A percentile compares a stretch with the other conserved stretches of the same genome.
phyloP scores from a whole-genome alignment of 2,797 vertebrate species.

The Hozukius guyotensis region DNA sequence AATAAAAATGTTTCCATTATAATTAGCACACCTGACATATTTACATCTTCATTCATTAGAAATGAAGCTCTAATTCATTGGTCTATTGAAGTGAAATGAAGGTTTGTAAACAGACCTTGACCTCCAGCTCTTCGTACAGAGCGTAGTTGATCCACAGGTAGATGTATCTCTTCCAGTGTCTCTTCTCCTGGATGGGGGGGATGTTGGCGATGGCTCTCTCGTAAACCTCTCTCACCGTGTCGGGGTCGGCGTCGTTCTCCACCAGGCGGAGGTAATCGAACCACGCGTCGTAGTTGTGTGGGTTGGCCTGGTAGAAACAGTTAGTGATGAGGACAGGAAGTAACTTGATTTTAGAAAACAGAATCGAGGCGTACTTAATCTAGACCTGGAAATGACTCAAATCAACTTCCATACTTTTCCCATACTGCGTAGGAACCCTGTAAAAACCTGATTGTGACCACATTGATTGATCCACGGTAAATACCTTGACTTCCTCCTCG shows the following conservation, averaged over 20 bases:
- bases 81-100: background rate
- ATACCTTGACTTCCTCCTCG: slow-evolving; percentile 97
- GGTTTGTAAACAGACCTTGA: slow-evolving; percentile 83
- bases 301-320: slow-evolving; percentile 86
- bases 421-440: background rate
- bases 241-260: slow-evolving; percentile 91
- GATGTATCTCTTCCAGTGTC: slow-evolving; percentile 97
- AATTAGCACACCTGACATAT: background rate
- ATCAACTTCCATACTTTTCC: too few species aligned
- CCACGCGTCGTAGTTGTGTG: slow-evolving; percentile 98
- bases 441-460: background rate
- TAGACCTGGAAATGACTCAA: too few species aligned
- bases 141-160: slow-evolving; percentile 98
- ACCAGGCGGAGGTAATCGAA: slow-evolving; percentile 96
- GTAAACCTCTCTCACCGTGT: slow-evolving; percentile 92
- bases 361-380: too few species aligned
- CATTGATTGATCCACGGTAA: background rate
- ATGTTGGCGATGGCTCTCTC: slow-evolving; percentile 95
- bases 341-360: too few species aligned
- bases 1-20: background rate
- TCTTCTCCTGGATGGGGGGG: slow-evolving; percentile 94
- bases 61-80: background rate
- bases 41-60: background rate
- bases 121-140: slow-evolving; percentile 95
- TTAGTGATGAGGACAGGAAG: background rate